Percentiles rank a stretch among this genome's conserved stretches.
Conservation (phyloP, 2,888 invertebrate species). For the Byasa hedistus region DNA sequence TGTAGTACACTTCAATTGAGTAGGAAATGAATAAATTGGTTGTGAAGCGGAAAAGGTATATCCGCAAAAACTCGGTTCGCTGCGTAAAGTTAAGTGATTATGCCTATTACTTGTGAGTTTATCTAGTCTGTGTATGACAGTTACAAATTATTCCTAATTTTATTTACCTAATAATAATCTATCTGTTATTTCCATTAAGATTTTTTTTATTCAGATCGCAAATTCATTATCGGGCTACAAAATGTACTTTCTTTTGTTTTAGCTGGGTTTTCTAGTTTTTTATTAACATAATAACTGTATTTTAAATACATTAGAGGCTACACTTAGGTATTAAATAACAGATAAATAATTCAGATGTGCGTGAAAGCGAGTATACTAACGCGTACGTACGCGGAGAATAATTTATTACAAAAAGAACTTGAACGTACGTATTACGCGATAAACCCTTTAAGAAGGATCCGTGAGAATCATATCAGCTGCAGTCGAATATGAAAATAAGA, state of each 20-base stretch:
- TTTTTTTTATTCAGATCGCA: no score
- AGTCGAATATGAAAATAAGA: background rate
- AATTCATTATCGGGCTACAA: no score
- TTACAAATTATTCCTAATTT: background rate
- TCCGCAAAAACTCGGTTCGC: constrained; percentile 7
- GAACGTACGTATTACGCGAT: constrained; percentile 66
- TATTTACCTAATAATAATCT: background rate
- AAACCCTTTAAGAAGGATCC: constrained; percentile 68
- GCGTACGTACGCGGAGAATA: constrained; percentile 45
- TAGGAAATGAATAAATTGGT: constrained; percentile 15
- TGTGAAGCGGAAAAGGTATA: background rate
- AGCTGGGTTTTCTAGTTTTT: no score
- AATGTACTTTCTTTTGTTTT: no score
- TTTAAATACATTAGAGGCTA: background rate
- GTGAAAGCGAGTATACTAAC: background rate
- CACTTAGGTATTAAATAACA: background rate
- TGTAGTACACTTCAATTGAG: background rate
- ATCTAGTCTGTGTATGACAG: background rate
- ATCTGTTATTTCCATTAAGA: background rate
- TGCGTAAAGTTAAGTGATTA: background rate
- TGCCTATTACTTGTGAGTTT: background rate
- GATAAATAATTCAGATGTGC: background rate
- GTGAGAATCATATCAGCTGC: constrained; percentile 70
- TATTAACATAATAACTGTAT: background rate
- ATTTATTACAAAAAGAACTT: constrained; percentile 74